Conservation (phyloP, 2,797 vertebrate genomes). For the Etheostoma nigrum region DNA sequence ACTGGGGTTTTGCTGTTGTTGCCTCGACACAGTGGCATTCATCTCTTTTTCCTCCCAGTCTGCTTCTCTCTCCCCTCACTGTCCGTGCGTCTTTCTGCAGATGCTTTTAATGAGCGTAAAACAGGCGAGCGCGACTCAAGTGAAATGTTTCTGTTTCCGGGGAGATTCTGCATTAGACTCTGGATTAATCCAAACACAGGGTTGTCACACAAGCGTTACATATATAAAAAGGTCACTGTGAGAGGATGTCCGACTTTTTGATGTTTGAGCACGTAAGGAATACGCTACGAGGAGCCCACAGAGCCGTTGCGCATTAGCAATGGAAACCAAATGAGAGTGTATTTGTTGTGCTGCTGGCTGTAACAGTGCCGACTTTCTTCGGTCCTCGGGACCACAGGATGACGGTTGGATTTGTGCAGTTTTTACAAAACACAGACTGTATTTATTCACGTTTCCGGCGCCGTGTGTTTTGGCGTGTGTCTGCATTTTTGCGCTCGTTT, state of each 20-base stretch:
- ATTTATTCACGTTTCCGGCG: constrained; percentile 17
- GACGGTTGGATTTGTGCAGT: constrained; percentile 42
- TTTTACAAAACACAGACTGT: constrained; percentile 5
- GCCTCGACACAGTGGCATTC: constrained; percentile 13
- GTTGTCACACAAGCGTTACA: not conserved
- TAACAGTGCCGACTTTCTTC: constrained; percentile 45
- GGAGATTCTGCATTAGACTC: constrained; percentile 27
- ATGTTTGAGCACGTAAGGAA: not conserved
- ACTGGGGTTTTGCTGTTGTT: not conserved
- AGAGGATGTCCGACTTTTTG: constrained; percentile 9
- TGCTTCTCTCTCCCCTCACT: not conserved
- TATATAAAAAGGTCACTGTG: not conserved
- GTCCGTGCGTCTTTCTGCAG: constrained; percentile 1
- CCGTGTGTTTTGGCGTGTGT: constrained; percentile 8
- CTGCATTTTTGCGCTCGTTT: not conserved
- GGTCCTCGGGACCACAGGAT: not conserved
- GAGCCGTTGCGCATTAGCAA: constrained; percentile 42
- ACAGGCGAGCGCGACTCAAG: not conserved
- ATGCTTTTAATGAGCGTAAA: constrained; percentile 37
- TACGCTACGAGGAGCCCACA: not conserved
- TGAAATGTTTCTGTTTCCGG: constrained; percentile 26
- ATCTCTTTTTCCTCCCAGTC: not conserved
- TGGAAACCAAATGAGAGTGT: not conserved
- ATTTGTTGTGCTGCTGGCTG: constrained; percentile 18
- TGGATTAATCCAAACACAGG: constrained; percentile 11